A percentile compares a stretch with the other conserved stretches of the same genome.
Conservation (phyloP, 2,113 vertebrate genomes). For the Madoqua kirkii region DNA sequence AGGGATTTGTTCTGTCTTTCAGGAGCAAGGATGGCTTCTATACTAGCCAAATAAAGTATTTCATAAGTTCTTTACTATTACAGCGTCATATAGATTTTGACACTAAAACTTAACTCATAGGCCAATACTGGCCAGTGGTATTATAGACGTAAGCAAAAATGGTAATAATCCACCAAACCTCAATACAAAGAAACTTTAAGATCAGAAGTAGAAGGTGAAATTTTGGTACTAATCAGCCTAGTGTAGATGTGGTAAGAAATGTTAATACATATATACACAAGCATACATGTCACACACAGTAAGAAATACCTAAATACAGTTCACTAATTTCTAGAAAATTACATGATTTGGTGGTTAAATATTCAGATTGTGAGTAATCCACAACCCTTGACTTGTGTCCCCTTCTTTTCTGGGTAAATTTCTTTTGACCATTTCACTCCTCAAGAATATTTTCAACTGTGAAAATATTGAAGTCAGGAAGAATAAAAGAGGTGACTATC, state of each 20-base stretch:
- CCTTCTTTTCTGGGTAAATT: background rate
- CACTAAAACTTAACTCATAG: background rate
- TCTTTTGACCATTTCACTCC: background rate
- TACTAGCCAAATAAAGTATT: background rate
- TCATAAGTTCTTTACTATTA: background rate
- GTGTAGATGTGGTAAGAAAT: background rate
- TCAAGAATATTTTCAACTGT: background rate
- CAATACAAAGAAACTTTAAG: background rate
- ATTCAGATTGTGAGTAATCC: background rate
- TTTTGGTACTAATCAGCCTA: background rate
- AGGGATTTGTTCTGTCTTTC: background rate
- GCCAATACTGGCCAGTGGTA: background rate
- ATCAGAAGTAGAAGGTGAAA: background rate
- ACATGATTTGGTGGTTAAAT: background rate
- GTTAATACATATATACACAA: background rate
- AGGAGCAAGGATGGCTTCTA: background rate
- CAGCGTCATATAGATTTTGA: background rate
- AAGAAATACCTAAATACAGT: background rate
- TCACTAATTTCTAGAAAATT: background rate
- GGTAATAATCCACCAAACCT: background rate
- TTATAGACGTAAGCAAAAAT: background rate
- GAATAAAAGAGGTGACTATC: background rate
- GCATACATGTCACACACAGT: background rate
- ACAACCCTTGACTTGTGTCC: background rate
- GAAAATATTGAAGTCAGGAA: background rate